These are phyloP conservation scores for Nephrotoma guestfalica DNA, from an alignment of 2,888 invertebrate genomes.

Conservation along the genomic window DNA sequence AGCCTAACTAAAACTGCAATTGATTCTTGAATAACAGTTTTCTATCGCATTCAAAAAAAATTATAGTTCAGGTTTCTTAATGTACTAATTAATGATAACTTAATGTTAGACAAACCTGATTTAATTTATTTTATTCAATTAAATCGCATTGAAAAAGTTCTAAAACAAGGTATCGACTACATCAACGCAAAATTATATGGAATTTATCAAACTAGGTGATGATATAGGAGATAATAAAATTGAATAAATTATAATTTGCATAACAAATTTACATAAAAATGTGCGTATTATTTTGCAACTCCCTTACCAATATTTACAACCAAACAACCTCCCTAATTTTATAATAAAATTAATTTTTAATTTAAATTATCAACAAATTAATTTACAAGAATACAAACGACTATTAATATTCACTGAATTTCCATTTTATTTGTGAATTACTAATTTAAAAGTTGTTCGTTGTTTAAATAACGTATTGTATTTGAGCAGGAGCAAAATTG, in stretches of 20 bases:
- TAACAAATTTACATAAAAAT: too few relatives aligned
- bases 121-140: too few relatives aligned
- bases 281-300: background rate
- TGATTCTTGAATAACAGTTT: too few relatives aligned
- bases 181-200: background rate
- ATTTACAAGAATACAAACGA: background rate
- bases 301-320: background rate
- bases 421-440: background rate
- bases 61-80: too few relatives aligned
- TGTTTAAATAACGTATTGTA: background rate
- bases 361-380: background rate
- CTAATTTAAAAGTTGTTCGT: background rate
- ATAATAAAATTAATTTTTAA: background rate
- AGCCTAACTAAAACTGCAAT: too few relatives aligned
- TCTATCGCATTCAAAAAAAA: too few relatives aligned
- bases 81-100: too few relatives aligned
- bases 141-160: too few relatives aligned
- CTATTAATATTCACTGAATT: background rate
- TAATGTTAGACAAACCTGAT: too few relatives aligned
- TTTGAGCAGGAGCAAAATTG: background rate
- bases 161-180: background rate
- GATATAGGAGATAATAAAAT: background rate
- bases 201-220: background rate
- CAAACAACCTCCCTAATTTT: background rate
- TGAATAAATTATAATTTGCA: background rate